These are phyloP conservation scores for Leucoraja ocellata DNA, from an alignment of 2,797 vertebrate genomes.

Conservation along the genomic window DNA sequence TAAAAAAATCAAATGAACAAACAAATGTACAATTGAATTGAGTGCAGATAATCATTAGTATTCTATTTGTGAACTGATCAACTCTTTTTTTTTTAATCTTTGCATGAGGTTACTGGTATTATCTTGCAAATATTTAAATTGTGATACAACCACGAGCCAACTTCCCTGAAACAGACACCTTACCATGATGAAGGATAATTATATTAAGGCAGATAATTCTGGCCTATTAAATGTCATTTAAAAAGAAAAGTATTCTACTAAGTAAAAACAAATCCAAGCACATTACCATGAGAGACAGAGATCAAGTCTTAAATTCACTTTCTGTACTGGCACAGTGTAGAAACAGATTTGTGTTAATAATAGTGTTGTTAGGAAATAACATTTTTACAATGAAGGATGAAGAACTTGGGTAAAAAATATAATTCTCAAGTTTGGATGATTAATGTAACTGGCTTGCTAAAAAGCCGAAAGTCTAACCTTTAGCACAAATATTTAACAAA, in stretches of 20 bases:
- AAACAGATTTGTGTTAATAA: background rate
- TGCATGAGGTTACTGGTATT: background rate
- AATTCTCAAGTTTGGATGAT: background rate
- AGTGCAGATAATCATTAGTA: background rate
- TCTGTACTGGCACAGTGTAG: background rate
- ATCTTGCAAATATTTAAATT: background rate
- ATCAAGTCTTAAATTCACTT: background rate
- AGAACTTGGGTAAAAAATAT: background rate
- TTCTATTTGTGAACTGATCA: background rate
- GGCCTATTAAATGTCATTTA: background rate
- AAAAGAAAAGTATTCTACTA: background rate
- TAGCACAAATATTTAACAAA: background rate
- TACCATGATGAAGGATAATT: background rate
- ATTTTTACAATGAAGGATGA: background rate
- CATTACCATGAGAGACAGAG: background rate
- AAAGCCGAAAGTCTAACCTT: background rate
- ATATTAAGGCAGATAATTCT: background rate
- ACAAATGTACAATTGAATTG: background rate
- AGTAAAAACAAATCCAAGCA: background rate
- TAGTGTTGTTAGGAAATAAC: background rate
- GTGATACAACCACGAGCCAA: background rate
- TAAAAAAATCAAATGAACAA: background rate
- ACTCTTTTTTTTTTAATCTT: background rate
- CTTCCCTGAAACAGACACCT: background rate
- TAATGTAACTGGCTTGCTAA: too few relatives aligned